Base-by-base conservation (phyloP, 2,888 invertebrate species). In the Torymus tubicola region DNA sequence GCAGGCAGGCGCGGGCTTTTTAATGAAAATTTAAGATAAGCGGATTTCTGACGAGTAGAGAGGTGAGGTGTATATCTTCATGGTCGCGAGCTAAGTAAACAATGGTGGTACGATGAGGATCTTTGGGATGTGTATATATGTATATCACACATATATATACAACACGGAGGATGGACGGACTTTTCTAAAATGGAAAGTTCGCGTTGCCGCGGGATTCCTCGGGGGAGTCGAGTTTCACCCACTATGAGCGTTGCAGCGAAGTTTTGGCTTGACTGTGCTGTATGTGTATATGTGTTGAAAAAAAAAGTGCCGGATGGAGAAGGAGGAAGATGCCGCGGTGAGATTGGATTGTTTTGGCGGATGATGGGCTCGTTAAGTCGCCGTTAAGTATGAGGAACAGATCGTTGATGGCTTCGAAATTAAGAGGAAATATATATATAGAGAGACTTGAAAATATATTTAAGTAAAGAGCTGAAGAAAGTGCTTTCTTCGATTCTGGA, bases 1-100 rank as follows among this genome's bases (percentile, higher is more conserved):
- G 8, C 42, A 42, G 42, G 8, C 42, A 42, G 8, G 42, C 5
- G 42, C 42, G 42, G 42, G 55, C 42, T 24, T 50, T 77, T 58
- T 78, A 78, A 78, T 72, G 78, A 78, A 78, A 78, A 78, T 78
- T 71, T 71, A 71, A 78, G 78, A 71, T 78, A 71, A 71, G 18
- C 11, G 42, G 14, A 0, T 16, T n/a, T 31, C 16, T 12, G 21
- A 53, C 16, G 24, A 50, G 50, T 21, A 16, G 31, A 42, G 42
- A 8, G 10, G 42, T 5, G 31, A 31, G 31, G 42, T 42, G 42
- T 42, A 42, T 42, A 42, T 42, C 31, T 57, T 58, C 31, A n/a
- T 58, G 58, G n/a, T 11, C 31, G 12, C 4, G 16, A 8, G 21
- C 64, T 64, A 14, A 21, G 53, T 52, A 42, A 12, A 65, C 65